Evolutionary conservation across 2,888 invertebrate species (phyloP).

Genomic region (Apomyelois bistriatella): DNA sequence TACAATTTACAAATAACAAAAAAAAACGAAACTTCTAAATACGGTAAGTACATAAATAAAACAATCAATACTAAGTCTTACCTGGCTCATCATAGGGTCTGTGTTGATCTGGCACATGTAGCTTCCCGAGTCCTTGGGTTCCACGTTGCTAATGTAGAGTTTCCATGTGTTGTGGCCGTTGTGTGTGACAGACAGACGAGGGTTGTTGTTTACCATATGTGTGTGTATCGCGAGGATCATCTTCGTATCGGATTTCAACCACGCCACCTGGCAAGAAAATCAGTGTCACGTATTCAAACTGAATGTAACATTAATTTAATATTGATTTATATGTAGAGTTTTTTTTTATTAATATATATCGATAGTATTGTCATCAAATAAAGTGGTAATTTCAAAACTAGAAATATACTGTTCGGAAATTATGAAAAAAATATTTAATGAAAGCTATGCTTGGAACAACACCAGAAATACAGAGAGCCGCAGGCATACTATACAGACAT

Average conservation of each 20-base stretch:
- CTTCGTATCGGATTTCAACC: slow-evolving; percentile 95
- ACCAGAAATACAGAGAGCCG: too few species aligned
- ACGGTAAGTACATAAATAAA: not conserved
- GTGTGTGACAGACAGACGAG: slow-evolving; percentile 90
- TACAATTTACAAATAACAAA: not conserved
- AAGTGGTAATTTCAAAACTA: too few species aligned
- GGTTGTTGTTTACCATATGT: slow-evolving; percentile 93
- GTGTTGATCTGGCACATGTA: slow-evolving; percentile 98
- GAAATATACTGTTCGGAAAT: too few species aligned
- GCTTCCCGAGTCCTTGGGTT: slow-evolving; percentile 93
- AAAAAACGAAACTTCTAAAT: not conserved
- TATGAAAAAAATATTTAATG: too few species aligned
- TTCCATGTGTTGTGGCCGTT: slow-evolving; percentile 97
- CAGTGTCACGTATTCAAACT: not conserved
- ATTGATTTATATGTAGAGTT: not conserved
- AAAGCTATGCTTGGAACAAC: too few species aligned
- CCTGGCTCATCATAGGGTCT: slow-evolving; percentile 93
- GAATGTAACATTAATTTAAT: not conserved
- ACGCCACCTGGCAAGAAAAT: slow-evolving; percentile 85
- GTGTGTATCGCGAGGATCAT: slow-evolving; percentile 93
- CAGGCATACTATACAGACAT: too few species aligned
- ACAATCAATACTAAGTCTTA: slow-evolving; percentile 51
- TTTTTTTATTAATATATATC: not conserved
- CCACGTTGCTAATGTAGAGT: slow-evolving; percentile 92
- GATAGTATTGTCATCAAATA: too few species aligned